Evolutionary conservation across 2,113 vertebrate species (phyloP).

Genomic region (Pseudopipra pipra): DNA sequence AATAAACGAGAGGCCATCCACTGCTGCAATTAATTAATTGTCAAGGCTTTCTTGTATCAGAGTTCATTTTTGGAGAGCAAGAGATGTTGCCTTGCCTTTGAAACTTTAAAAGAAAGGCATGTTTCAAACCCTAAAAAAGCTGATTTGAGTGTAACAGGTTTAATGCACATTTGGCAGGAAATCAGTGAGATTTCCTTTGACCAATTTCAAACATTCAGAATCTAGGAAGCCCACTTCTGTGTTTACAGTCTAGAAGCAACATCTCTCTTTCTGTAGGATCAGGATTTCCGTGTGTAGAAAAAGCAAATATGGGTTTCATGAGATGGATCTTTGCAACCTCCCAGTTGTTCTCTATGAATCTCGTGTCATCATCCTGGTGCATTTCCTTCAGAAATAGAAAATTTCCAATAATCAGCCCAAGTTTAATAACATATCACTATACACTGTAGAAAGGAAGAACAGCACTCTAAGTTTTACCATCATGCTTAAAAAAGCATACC

Average conservation of each 20-base stretch:
- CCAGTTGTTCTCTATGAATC: not conserved
- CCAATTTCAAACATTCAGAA: not conserved
- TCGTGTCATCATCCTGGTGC: not conserved
- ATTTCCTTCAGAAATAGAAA: not conserved
- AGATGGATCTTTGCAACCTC: not conserved
- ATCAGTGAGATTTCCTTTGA: not conserved
- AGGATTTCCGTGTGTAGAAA: not conserved
- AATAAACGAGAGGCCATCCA: not conserved
- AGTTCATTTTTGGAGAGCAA: not conserved
- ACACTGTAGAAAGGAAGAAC: not conserved
- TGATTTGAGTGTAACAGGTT: not conserved
- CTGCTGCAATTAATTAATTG: not conserved
- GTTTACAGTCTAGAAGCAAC: not conserved
- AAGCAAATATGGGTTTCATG: not conserved
- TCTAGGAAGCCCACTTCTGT: not conserved
- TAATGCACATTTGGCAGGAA: not conserved
- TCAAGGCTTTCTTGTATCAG: not conserved
- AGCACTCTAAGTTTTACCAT: not conserved
- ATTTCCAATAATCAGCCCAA: not conserved
- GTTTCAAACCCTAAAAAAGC: not conserved
- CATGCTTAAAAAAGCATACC: not conserved
- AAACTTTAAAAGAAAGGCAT: not conserved
- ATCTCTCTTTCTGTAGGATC: not conserved
- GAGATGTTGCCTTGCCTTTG: not conserved
- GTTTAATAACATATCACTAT: not conserved